phyloP scores from a whole-genome alignment of 1,140 invertebrate species.

The Aphelenchoides fujianensis region DNA sequence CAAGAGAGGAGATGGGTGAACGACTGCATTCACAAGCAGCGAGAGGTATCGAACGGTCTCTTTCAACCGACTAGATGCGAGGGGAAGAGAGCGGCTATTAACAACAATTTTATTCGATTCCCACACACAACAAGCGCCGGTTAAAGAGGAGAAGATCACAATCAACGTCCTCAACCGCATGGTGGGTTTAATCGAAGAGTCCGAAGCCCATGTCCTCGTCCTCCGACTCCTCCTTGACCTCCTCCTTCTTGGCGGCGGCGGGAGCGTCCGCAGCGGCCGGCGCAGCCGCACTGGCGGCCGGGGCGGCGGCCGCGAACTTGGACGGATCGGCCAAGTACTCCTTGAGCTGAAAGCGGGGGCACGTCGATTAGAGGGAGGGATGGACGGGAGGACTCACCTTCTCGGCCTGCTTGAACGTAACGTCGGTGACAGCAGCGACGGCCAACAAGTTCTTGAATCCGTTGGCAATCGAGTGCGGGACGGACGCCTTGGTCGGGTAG shows the following conservation, averaged over 20 bases:
- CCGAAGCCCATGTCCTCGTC: conserved; percentile 66
- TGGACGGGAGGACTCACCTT: conserved; percentile 68
- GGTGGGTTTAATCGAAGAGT: conserved; percentile 64
- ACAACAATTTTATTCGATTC: conserved; percentile 41
- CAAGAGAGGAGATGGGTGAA: conserved; percentile 18
- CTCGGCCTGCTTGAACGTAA: conserved; percentile 87
- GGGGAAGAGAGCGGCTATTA: no score
- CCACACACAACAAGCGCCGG: conserved; percentile 14
- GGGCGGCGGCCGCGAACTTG: conserved; percentile 64
- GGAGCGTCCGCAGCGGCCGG: conserved; percentile 56
- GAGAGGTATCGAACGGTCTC: no score
- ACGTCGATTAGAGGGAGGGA: conserved; percentile 4
- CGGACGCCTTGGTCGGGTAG: conserved; percentile 92
- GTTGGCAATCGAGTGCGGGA: conserved; percentile 91
- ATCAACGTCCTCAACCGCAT: background rate
- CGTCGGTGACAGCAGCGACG: conserved; percentile 87
- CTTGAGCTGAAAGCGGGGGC: conserved; percentile 63
- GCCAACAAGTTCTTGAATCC: conserved; percentile 97
- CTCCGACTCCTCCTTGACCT: conserved; percentile 63
- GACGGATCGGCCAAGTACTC: conserved; percentile 66
- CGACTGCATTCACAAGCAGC: no score
- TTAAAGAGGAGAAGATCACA: background rate
- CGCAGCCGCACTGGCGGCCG: conserved; percentile 56
- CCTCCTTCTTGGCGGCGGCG: conserved; percentile 63
- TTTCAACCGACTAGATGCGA: no score